These are phyloP conservation scores for Sinotaia quadrata DNA, from an alignment of 2,888 invertebrate species.

Conservation along the genomic window DNA sequence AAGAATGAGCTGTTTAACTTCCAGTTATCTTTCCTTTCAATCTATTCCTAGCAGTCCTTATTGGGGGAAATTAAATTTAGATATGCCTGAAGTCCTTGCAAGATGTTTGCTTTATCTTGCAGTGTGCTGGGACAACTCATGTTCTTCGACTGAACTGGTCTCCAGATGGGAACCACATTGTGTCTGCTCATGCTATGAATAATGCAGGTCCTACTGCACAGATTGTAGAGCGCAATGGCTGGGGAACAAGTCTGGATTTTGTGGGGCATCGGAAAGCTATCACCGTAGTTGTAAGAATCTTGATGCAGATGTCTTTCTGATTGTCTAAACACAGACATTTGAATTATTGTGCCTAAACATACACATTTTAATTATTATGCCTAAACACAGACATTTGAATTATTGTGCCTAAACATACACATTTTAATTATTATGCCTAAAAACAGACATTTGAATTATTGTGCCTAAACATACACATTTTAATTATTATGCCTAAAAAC, in stretches of 20 bases:
- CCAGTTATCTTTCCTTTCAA: not conserved
- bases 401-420: too few species aligned
- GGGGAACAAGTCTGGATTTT: conserved; percentile 96
- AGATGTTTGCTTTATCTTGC: conserved; percentile 26
- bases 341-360: too few species aligned
- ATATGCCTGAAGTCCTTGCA: not conserved
- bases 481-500: too few species aligned
- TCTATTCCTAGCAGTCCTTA: not conserved
- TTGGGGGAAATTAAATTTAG: not conserved
- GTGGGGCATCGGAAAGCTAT: conserved; percentile 98
- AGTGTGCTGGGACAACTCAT: conserved; percentile 87
- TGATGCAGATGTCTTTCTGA: too few species aligned
- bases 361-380: too few species aligned
- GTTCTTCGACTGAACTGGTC: conserved; percentile 96
- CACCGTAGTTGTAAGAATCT: conserved; percentile 82
- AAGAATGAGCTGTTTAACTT: too few species aligned
- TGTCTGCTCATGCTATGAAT: conserved; percentile 99
- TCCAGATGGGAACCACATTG: conserved; percentile 95
- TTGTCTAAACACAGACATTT: too few species aligned
- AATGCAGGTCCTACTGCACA: conserved; percentile 97
- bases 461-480: too few species aligned
- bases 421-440: too few species aligned
- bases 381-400: too few species aligned
- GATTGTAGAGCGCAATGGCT: conserved; percentile 84
- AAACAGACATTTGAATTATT: too few species aligned